Evolutionary conservation across 2,113 vertebrate species (phyloP).

Genomic region (Catagonus wagneri): DNA sequence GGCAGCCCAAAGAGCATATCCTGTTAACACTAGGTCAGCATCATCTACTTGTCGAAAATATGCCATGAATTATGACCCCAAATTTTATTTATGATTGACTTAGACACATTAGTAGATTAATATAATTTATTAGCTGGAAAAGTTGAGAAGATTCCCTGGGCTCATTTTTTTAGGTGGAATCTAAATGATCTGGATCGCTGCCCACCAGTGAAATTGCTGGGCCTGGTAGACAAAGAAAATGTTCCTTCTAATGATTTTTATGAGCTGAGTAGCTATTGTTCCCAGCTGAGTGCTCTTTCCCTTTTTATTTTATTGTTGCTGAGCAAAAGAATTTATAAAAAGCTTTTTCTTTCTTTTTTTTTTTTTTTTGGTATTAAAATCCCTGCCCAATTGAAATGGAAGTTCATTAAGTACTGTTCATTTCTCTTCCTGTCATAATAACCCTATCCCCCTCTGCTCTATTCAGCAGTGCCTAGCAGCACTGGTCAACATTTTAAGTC

Average conservation of each 20-base stretch:
- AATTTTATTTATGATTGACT: slow-evolving; percentile 4
- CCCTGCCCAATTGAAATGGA: slow-evolving; percentile 68
- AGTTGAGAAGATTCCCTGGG: slow-evolving; percentile 25
- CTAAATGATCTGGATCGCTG: slow-evolving; percentile 66
- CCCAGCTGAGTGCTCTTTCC: slow-evolving; percentile 57
- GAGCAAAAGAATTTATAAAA: slow-evolving; percentile 75
- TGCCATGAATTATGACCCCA: neutral
- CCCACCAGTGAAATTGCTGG: slow-evolving; percentile 73
- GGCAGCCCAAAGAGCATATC: neutral
- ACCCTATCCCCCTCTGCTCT: neutral
- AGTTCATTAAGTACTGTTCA: slow-evolving; percentile 72
- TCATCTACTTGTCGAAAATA: slow-evolving; percentile 17
- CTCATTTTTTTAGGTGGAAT: slow-evolving; percentile 67
- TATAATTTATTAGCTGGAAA: slow-evolving; percentile 60
- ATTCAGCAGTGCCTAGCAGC: neutral
- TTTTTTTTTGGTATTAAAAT: slow-evolving; percentile 62
- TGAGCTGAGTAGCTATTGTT: slow-evolving; percentile 76
- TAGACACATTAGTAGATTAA: slow-evolving; percentile 44
- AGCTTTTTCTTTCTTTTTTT: neutral
- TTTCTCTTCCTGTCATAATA: slow-evolving; percentile 50
- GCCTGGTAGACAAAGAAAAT: slow-evolving; percentile 69
- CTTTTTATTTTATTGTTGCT: slow-evolving; percentile 63
- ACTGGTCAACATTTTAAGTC: neutral
- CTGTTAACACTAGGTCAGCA: neutral
- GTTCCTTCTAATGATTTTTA: slow-evolving; percentile 76